Conservation (phyloP, 2,113 vertebrate species). For the Puffinus mauretanicus region DNA sequence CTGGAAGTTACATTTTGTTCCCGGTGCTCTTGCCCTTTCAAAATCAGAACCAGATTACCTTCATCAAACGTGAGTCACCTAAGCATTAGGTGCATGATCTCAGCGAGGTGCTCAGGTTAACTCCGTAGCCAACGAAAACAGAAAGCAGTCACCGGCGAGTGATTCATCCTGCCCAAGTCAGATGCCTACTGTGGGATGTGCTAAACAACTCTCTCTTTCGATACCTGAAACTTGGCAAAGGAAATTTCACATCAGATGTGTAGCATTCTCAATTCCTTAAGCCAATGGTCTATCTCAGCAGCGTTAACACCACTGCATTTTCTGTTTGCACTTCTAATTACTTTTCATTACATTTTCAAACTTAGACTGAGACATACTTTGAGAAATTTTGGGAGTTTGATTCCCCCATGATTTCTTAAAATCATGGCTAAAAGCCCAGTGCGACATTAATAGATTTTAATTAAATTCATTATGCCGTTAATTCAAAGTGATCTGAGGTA, state of each 20-base stretch:
- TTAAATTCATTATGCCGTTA: background rate
- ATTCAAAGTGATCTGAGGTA: background rate
- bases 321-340: conserved; percentile 1
- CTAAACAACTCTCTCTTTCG: background rate
- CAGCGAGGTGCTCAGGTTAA: background rate
- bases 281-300: background rate
- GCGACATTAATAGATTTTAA: conserved; percentile 10
- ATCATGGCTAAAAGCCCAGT: background rate
- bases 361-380: background rate
- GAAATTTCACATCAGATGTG: background rate
- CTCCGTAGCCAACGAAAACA: background rate
- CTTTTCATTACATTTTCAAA: background rate
- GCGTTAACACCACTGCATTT: background rate
- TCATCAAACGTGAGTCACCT: background rate
- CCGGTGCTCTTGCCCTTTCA: background rate
- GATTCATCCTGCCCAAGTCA: background rate
- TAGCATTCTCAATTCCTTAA: background rate
- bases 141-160: background rate
- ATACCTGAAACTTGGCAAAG: background rate
- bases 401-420: background rate
- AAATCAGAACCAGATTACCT: background rate
- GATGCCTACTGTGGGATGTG: background rate
- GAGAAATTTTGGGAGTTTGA: background rate
- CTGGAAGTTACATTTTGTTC: background rate
- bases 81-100: background rate